A percentile compares a stretch with the other conserved stretches of the same genome.
Evolutionary conservation across 1,140 invertebrate species (phyloP).

Genomic region (Chrysomallon squamiferum): DNA sequence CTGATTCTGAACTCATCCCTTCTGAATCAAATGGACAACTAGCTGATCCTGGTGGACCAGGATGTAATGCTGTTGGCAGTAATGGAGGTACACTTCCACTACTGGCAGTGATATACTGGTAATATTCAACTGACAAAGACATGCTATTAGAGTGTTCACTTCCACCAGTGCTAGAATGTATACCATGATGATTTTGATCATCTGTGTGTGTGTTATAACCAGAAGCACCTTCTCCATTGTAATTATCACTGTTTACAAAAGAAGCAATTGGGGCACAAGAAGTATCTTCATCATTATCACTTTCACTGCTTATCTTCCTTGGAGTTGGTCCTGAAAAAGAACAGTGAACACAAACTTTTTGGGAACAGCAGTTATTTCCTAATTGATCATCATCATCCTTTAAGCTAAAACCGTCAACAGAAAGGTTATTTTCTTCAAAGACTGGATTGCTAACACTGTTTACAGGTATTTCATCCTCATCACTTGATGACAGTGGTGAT

Average conservation of each 20-base stretch:
- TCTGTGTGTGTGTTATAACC: too few relatives aligned
- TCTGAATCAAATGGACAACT: conserved; percentile 14
- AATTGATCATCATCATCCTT: too few relatives aligned
- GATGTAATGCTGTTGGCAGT: conserved; percentile 14
- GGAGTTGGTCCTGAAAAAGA: too few relatives aligned
- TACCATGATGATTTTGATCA: too few relatives aligned
- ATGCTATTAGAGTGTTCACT: too few relatives aligned
- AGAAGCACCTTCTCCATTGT: too few relatives aligned
- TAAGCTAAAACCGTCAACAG: not conserved
- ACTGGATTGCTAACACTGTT: conserved; percentile 14
- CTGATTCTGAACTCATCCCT: conserved; percentile 5
- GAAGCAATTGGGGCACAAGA: too few relatives aligned
- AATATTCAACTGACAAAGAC: too few relatives aligned
- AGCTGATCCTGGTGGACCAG: conserved; percentile 7
- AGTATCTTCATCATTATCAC: conserved; percentile 26
- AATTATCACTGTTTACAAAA: too few relatives aligned
- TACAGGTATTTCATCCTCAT: conserved; percentile 36
- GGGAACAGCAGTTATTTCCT: too few relatives aligned
- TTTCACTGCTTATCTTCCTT: conserved; percentile 19
- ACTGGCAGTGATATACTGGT: not conserved
- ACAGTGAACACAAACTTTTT: too few relatives aligned
- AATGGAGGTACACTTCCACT: conserved; percentile 13
- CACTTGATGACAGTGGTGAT: conserved; percentile 36
- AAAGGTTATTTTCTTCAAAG: conserved; percentile 11
- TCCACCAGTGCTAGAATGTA: too few relatives aligned